These are phyloP conservation scores for Bubalus kerabau DNA, from an alignment of 2,113 vertebrate species.

Conservation along the genomic window DNA sequence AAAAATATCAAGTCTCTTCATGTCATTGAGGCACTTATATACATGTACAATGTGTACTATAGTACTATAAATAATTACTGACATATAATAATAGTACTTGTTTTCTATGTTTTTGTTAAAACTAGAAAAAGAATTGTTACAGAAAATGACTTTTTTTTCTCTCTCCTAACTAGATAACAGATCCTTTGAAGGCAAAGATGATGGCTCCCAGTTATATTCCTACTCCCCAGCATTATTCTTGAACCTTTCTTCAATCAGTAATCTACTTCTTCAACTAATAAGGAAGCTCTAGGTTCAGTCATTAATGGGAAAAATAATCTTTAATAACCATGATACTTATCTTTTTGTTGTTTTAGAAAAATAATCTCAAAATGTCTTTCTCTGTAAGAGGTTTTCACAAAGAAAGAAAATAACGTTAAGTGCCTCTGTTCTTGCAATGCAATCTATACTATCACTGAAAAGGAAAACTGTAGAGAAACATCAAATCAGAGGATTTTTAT, in stretches of 20 bases:
- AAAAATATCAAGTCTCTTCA: background rate
- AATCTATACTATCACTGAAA: background rate
- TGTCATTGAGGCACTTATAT: background rate
- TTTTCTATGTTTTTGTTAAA: background rate
- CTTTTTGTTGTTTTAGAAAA: slow-evolving; percentile 13
- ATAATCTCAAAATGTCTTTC: background rate
- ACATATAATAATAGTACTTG: background rate
- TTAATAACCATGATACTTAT: background rate
- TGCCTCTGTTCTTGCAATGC: background rate
- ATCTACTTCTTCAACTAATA: background rate
- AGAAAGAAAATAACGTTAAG: background rate
- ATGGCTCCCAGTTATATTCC: background rate
- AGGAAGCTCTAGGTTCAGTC: background rate
- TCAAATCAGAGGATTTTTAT: slow-evolving; percentile 15
- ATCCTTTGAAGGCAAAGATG: background rate
- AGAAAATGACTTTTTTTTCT: background rate
- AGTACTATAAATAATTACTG: background rate
- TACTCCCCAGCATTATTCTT: background rate
- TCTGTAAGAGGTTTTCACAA: background rate
- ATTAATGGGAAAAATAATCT: slow-evolving; percentile 1
- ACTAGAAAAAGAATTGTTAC: background rate
- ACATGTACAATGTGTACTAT: background rate
- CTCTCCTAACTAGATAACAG: background rate
- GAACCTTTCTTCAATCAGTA: background rate
- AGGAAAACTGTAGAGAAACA: slow-evolving; percentile 20